Conservation (phyloP, 2,113 vertebrate genomes). For the Erythrocercus mccallii region DNA sequence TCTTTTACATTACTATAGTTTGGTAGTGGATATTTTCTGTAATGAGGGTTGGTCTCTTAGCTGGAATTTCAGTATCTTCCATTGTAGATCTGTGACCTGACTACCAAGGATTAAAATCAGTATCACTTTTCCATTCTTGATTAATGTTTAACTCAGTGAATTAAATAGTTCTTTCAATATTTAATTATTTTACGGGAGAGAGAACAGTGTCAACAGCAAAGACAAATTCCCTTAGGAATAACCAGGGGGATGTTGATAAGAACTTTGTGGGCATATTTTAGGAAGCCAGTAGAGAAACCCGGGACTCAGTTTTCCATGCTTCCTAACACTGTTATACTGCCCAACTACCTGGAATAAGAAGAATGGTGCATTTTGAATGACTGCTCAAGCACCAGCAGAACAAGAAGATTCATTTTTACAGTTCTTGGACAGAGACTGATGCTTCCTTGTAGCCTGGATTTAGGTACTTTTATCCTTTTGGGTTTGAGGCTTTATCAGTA, state of each 20-base stretch:
- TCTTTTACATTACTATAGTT: background rate
- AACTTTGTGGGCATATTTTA: background rate
- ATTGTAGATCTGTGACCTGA: conserved; percentile 19
- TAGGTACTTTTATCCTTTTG: conserved; percentile 20
- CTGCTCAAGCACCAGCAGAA: background rate
- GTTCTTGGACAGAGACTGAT: background rate
- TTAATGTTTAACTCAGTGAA: conserved; percentile 63
- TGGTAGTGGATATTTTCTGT: background rate
- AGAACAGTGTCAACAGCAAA: background rate
- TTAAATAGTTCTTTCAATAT: conserved; percentile 61
- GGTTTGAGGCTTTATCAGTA: background rate
- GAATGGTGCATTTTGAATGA: background rate
- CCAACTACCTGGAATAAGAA: background rate
- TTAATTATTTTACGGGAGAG: conserved; percentile 37
- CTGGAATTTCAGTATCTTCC: conserved; percentile 54
- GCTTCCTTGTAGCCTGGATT: background rate
- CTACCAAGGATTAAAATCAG: conserved; percentile 45
- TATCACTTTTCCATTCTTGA: conserved; percentile 49
- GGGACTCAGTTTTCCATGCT: background rate
- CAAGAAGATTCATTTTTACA: background rate
- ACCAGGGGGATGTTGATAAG: background rate
- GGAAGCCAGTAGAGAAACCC: background rate
- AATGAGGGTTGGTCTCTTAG: background rate
- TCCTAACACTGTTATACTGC: background rate
- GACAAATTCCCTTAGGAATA: conserved; percentile 5